phyloP scores from a whole-genome alignment of 2,888 invertebrate species.

The Athrips mouffetella region DNA sequence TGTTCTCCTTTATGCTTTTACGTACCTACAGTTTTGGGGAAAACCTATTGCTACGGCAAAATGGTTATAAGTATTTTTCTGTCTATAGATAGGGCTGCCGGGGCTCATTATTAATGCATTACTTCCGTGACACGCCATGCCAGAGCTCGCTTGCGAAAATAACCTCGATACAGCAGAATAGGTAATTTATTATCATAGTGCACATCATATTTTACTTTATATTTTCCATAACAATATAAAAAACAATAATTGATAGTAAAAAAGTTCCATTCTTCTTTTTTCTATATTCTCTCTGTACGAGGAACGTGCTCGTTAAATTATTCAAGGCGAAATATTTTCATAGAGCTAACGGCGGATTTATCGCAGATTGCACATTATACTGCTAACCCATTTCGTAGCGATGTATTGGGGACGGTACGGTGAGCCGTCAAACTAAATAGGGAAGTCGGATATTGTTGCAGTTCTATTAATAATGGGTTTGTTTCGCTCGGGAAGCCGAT shows the following conservation, averaged over 20 bases:
- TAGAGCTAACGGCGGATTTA: neutral
- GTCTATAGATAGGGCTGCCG: conserved; percentile 19
- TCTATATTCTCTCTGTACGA: too few relatives aligned
- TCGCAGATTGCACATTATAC: conserved; percentile 13
- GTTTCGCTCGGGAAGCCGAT: conserved; percentile 52
- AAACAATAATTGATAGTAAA: too few relatives aligned
- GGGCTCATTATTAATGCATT: conserved; percentile 49
- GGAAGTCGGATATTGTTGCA: conserved; percentile 31
- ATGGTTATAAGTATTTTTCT: conserved; percentile 8
- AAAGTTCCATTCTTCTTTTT: too few relatives aligned
- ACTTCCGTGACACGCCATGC: conserved; percentile 36
- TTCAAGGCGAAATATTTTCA: neutral
- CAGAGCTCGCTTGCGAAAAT: conserved; percentile 35
- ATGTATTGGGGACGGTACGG: conserved; percentile 15
- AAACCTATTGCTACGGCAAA: conserved; percentile 6
- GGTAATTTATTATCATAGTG: conserved; percentile 7
- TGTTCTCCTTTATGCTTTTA: neutral
- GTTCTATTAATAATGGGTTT: conserved; percentile 45
- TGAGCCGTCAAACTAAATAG: conserved; percentile 20
- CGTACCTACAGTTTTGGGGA: neutral
- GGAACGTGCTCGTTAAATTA: neutral
- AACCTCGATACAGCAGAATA: conserved; percentile 1
- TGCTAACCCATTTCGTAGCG: conserved; percentile 17
- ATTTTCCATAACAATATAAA: neutral
- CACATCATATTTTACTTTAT: neutral